Percentiles rank a stretch among this genome's conserved stretches.
phyloP scores from a whole-genome alignment of 2,797 vertebrate species.

The Trachops cirrhosus region DNA sequence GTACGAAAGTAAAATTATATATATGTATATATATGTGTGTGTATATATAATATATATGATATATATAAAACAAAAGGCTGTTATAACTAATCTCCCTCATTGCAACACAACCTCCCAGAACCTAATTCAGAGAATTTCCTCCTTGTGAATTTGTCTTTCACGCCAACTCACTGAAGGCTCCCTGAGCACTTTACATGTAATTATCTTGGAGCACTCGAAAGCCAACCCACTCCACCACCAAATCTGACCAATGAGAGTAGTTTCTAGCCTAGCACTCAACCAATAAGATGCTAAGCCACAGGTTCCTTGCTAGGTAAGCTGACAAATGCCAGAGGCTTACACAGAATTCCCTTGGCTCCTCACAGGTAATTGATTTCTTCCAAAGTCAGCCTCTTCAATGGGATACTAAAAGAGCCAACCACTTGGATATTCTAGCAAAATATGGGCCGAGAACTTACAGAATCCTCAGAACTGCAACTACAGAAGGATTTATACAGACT shows the following conservation, averaged over 20 bases:
- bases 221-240: neutral
- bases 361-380: neutral
- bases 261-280: neutral
- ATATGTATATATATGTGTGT: neutral
- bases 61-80: neutral
- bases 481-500: neutral
- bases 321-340: neutral
- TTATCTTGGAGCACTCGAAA: neutral
- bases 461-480: neutral
- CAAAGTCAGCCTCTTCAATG: neutral
- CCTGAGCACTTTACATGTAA: neutral
- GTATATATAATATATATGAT: no score
- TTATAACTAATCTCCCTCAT: neutral
- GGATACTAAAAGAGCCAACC: neutral
- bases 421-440: neutral
- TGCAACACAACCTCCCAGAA: neutral
- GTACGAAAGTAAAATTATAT: neutral
- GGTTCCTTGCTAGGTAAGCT: neutral
- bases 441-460: neutral
- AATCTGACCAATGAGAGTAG: neutral
- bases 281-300: neutral
- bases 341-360: neutral
- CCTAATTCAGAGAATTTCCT: neutral
- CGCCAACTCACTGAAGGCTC: neutral
- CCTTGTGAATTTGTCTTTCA: neutral